Conservation (phyloP, 2,113 vertebrate species). For the Gavialis gangeticus region DNA sequence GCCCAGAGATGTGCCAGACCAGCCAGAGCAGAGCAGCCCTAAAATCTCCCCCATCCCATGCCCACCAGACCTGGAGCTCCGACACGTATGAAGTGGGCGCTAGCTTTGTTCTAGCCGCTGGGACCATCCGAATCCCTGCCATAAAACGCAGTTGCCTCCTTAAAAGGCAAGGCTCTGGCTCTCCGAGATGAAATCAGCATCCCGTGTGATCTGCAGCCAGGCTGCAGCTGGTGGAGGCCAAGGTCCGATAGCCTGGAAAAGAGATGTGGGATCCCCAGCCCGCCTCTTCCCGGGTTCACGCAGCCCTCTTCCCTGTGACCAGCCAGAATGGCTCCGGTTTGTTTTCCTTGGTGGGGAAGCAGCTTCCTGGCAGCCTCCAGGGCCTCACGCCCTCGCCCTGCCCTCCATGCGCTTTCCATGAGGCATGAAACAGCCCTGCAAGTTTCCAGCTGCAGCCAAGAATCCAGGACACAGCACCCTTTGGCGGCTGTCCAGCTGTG, state of each 20-base stretch:
- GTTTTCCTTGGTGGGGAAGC: background rate
- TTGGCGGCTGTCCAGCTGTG: background rate
- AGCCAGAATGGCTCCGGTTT: background rate
- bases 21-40: too few relatives aligned
- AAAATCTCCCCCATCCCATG: too few relatives aligned
- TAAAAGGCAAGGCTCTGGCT: background rate
- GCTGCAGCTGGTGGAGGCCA: background rate
- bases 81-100: background rate
- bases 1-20: background rate
- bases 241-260: background rate
- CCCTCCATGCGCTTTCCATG: fast-evolving
- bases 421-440: background rate
- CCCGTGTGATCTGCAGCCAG: slow-evolving; percentile 16
- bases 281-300: background rate
- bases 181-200: background rate
- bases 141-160: background rate
- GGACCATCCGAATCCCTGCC: slow-evolving; percentile 5
- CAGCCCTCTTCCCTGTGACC: too few relatives aligned
- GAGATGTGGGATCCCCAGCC: background rate
- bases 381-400: background rate
- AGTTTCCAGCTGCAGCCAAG: background rate
- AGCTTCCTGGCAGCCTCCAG: background rate
- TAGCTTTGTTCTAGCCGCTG: background rate
- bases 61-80: too few relatives aligned
- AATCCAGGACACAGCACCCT: background rate